phyloP scores from a whole-genome alignment of 2,888 invertebrate genomes.

The Chymomyza caudatula region DNA sequence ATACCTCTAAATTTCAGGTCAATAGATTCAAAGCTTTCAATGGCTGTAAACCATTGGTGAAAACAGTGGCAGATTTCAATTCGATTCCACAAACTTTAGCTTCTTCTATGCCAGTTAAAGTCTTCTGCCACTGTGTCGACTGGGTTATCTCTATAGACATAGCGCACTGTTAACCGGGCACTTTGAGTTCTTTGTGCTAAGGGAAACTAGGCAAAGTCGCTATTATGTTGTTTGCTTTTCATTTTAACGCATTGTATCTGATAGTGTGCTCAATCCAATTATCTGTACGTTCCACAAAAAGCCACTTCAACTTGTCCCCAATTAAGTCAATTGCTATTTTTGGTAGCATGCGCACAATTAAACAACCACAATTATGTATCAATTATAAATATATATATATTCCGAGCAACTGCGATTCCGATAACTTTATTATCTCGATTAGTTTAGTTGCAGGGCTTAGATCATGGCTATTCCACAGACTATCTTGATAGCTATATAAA shows the following conservation, averaged over 20 bases:
- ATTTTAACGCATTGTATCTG: neutral
- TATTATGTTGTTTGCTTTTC: slow-evolving; percentile 6
- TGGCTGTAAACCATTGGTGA: too few relatives aligned
- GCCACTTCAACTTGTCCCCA: slow-evolving; percentile 26
- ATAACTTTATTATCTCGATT: neutral
- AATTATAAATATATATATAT: slow-evolving; percentile 48
- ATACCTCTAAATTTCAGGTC: too few relatives aligned
- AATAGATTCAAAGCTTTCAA: too few relatives aligned
- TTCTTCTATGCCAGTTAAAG: neutral
- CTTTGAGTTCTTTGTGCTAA: neutral
- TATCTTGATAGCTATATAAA: neutral
- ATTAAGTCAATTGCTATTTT: slow-evolving; percentile 12
- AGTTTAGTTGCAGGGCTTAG: neutral
- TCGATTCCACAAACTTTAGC: too few relatives aligned
- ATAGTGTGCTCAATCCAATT: slow-evolving; percentile 30
- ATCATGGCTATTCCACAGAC: neutral
- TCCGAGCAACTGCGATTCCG: neutral
- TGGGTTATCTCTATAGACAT: neutral
- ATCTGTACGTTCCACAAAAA: slow-evolving; percentile 5
- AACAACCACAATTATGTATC: slow-evolving; percentile 39
- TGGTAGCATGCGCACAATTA: slow-evolving; percentile 41
- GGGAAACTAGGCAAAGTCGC: slow-evolving; percentile 4
- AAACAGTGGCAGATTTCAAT: too few relatives aligned
- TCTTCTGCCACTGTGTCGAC: neutral
- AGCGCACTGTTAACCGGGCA: neutral